Percentiles rank a stretch among this genome's conserved stretches.
Evolutionary conservation across 2,888 invertebrate genomes (phyloP).

Genomic region (Nemapogon koenigi): DNA sequence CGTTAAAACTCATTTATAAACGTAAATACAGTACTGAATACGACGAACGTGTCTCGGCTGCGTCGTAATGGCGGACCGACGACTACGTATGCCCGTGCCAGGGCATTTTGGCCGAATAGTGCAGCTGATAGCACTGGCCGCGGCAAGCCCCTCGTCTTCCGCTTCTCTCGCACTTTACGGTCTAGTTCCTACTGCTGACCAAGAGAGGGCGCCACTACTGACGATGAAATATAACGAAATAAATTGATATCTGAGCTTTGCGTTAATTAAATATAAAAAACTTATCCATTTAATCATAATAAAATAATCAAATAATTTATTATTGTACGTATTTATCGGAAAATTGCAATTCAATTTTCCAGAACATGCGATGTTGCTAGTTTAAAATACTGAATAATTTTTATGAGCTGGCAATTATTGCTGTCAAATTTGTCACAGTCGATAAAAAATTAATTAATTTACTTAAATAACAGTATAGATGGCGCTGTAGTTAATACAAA

Average conservation of each 20-base stretch:
- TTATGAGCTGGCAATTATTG: no score
- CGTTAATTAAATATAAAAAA: background rate
- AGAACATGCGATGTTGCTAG: no score
- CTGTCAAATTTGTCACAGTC: no score
- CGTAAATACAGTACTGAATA: constrained; percentile 67
- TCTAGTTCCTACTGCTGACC: constrained; percentile 22
- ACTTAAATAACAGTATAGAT: no score
- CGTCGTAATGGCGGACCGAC: constrained; percentile 67
- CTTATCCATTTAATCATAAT: background rate
- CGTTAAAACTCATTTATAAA: constrained; percentile 82
- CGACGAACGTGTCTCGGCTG: constrained; percentile 67
- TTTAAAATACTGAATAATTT: no score
- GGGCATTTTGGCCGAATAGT: constrained; percentile 68
- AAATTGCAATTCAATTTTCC: no score
- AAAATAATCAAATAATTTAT: background rate
- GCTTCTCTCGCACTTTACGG: constrained; percentile 56
- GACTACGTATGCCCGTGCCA: constrained; percentile 68
- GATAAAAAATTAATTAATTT: no score
- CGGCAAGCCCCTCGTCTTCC: constrained; percentile 64
- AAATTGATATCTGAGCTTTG: background rate
- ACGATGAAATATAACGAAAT: background rate
- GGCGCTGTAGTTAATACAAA: no score
- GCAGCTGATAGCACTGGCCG: constrained; percentile 64
- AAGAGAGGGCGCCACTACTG: constrained; percentile 38
- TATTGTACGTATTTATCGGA: background rate